Conservation (phyloP, 1,140 invertebrate species). For the Prorops nasuta region DNA sequence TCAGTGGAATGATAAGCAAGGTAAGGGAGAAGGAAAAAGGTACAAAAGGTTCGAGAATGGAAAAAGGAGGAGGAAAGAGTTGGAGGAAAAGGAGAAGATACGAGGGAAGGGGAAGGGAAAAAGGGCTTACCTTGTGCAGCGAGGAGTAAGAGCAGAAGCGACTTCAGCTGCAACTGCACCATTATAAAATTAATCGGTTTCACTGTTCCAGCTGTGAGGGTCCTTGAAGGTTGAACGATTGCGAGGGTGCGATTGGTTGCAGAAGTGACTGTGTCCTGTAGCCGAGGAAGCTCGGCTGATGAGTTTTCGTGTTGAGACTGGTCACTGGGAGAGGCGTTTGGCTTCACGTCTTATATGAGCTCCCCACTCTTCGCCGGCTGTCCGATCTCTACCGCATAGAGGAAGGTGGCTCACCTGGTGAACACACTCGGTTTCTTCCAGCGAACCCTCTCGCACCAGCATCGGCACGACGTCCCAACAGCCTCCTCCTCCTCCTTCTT, state of each 20-base stretch:
- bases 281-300: slow-evolving; percentile 51
- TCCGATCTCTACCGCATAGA: slow-evolving; percentile 38
- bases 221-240: not conserved
- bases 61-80: slow-evolving; percentile 4
- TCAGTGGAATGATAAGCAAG: too few relatives aligned
- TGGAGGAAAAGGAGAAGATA: slow-evolving; percentile 5
- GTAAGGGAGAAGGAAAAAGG: not conserved
- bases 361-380: slow-evolving; percentile 46
- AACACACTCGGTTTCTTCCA: slow-evolving; percentile 45
- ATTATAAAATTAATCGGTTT: slow-evolving; percentile 24
- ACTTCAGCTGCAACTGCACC: slow-evolving; percentile 35
- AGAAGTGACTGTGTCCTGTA: too few relatives aligned
- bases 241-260: slow-evolving; percentile 1
- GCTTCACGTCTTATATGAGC: slow-evolving; percentile 54
- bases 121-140: slow-evolving; percentile 44
- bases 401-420: slow-evolving; percentile 45
- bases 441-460: slow-evolving; percentile 20
- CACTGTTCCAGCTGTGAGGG: slow-evolving; percentile 3
- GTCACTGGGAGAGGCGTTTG: slow-evolving; percentile 55
- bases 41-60: not conserved
- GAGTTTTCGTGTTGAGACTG: slow-evolving; percentile 56
- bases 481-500: too few relatives aligned
- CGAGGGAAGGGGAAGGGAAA: slow-evolving; percentile 14
- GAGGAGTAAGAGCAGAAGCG: slow-evolving; percentile 43
- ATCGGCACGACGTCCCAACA: too few relatives aligned